Base-by-base conservation (phyloP, 1,140 invertebrate genomes). In the Ceratina japonica region DNA sequence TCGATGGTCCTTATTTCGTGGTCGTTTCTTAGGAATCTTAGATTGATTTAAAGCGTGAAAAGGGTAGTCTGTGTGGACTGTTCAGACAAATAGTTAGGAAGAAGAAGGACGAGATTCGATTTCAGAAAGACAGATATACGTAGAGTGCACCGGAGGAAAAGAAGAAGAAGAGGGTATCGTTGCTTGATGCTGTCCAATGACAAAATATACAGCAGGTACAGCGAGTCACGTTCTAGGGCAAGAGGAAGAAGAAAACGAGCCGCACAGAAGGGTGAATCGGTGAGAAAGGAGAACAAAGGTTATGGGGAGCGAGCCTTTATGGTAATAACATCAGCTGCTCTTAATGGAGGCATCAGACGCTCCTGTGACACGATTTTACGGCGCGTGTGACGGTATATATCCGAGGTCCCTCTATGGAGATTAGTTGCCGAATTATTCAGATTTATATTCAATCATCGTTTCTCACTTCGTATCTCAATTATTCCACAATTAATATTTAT, bases 311-410 rank as follows among this genome's bases (percentile, higher is more conserved):
- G 69, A 65, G 37, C 51, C n/a, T 16, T 22, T 44, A 20, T 80
- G 79, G 78, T 88, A 88, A 89, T 76, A 85, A 86, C 83, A 85
- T 87, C 75, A 86, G 71, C 80, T 68, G 63, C 74, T 87, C 79
- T 82, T 89, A 88, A 89, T 89, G 87, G 85, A 88, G 86, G 81
- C 87, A 88, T 89, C 87, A 86, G 69, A 70, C 79, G 73, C 79
- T 88, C 76, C 84, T 87, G 86, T 86, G 84, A 77, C 80, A 85
- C 87, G 87, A 88, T 89, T 88, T 88, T 84, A 78, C 72, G 84
- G 74, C 75, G 81, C 87, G 88, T 87, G 88, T 81, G 86, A 87
- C 87, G 79, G 83, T 82, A 86, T 89, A 85, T 86, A 87, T 85
- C 87, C 86, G 81, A 73, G 68, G 68, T 76, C 87, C 84, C 73